Percentiles rank a stretch among this genome's conserved stretches.
Evolutionary conservation across 2,113 vertebrate species (phyloP).

Genomic region (Lepidothrix coronata): DNA sequence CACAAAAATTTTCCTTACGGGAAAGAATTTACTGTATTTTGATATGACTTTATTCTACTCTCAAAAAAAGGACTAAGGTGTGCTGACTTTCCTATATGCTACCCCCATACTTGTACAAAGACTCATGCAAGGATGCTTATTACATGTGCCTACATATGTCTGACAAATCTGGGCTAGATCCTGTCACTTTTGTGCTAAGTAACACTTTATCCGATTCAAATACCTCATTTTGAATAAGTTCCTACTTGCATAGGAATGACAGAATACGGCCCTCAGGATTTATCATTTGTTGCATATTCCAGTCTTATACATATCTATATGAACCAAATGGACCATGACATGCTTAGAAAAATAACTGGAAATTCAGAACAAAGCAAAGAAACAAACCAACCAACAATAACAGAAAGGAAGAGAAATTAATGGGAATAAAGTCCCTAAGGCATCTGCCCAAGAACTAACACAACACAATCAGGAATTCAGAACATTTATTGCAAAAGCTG

Average conservation of each 20-base stretch:
- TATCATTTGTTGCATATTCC: neutral
- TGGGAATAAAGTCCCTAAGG: conserved; percentile 17
- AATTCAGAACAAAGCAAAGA: conserved; percentile 24
- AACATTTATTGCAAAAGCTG: conserved; percentile 99
- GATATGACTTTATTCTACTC: neutral
- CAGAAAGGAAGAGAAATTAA: neutral
- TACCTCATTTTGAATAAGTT: neutral
- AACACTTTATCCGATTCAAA: neutral
- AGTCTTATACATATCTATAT: neutral
- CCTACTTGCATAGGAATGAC: neutral
- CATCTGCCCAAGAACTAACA: conserved; percentile 74
- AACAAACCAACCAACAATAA: neutral
- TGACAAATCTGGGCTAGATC: neutral
- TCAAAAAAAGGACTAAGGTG: neutral
- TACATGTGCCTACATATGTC: neutral
- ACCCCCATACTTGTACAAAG: neutral
- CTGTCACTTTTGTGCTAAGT: neutral
- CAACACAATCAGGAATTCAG: conserved; percentile 85
- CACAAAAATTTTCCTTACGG: neutral
- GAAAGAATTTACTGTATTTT: neutral
- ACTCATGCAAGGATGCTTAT: neutral
- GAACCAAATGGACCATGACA: neutral
- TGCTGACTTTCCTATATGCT: neutral
- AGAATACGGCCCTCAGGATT: neutral
- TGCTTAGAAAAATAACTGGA: neutral